A percentile compares a stretch with the other conserved stretches of the same genome.
Conservation (phyloP, 2,113 vertebrate genomes). For the Pungitius pungitius region DNA sequence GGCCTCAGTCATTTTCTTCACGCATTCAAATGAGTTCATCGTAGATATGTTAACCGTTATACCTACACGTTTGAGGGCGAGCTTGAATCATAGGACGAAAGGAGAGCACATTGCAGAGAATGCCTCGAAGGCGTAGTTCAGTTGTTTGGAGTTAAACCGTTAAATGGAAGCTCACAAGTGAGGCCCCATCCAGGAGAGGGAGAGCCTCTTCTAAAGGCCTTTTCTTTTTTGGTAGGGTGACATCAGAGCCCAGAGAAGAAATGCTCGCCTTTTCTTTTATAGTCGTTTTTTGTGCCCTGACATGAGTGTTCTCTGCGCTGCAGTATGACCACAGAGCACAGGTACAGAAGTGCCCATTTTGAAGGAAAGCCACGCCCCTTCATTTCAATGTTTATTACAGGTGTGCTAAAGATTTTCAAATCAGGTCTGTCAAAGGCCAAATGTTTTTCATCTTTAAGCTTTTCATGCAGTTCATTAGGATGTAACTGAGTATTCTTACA, state of each 20-base stretch:
- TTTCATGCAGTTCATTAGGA: constrained; percentile 14
- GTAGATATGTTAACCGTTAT: constrained; percentile 67
- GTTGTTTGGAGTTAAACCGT: constrained; percentile 48
- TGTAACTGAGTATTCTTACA: constrained; percentile 34
- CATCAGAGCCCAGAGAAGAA: constrained; percentile 53
- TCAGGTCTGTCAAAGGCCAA: constrained; percentile 36
- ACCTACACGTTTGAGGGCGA: constrained; percentile 60
- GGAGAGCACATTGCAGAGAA: constrained; percentile 59
- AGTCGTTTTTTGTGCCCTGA: constrained; percentile 46
- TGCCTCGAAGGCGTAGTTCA: constrained; percentile 61
- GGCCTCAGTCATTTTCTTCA: constrained; percentile 65
- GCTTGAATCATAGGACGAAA: constrained; percentile 63
- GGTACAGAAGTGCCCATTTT: constrained; percentile 47
- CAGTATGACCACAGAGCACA: constrained; percentile 54
- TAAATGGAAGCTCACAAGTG: constrained; percentile 39
- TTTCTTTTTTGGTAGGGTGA: constrained; percentile 21
- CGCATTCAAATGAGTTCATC: constrained; percentile 66
- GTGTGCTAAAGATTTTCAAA: constrained; percentile 30
- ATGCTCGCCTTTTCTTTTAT: constrained; percentile 45
- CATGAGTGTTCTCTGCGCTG: constrained; percentile 44
- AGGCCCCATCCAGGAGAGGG: constrained; percentile 53
- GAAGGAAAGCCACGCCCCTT: constrained; percentile 59
- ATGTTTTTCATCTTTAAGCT: constrained; percentile 24
- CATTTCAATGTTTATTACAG: constrained; percentile 35
- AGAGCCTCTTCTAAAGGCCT: constrained; percentile 72